These are phyloP conservation scores for Turritopsis dohrnii DNA, from an alignment of 30 jellyfish, hydroid and myxozoan species.

Conservation along the genomic window DNA sequence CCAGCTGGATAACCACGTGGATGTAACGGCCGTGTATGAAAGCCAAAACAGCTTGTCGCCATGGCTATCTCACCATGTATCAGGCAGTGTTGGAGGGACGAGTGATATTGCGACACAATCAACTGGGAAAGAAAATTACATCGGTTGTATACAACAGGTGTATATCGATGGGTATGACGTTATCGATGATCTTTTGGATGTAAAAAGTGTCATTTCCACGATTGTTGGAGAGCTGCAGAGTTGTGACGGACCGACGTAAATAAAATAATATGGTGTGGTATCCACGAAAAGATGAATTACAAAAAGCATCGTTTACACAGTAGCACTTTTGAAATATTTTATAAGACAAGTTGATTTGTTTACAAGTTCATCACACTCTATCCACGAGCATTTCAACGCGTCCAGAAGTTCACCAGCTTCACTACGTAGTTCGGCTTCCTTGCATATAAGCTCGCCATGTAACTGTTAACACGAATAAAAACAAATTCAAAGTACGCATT, in stretches of 20 bases:
- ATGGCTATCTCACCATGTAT: too few species aligned
- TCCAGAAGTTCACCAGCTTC: constrained; percentile 48
- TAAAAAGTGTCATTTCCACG: background rate
- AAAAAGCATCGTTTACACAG: constrained; percentile 5
- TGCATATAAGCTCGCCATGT: constrained; percentile 59
- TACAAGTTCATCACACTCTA: constrained; percentile 73
- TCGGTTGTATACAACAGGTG: constrained; percentile 18
- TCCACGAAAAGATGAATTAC: too few species aligned
- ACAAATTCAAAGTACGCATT: background rate
- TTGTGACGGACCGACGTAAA: background rate
- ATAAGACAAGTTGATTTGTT: constrained; percentile 43
- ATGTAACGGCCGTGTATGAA: background rate
- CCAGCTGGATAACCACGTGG: background rate
- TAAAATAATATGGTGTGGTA: background rate
- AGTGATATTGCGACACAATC: background rate
- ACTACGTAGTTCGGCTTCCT: constrained; percentile 40
- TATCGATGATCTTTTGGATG: background rate
- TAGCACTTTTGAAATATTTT: constrained; percentile 44
- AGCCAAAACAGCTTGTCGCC: background rate
- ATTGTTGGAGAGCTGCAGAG: background rate
- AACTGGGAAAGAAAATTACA: background rate
- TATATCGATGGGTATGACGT: background rate
- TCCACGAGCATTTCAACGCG: constrained; percentile 48
- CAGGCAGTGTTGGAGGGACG: background rate
- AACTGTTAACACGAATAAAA: constrained; percentile 47